Evolutionary conservation across 1,140 invertebrate species (phyloP), one percentile per base, ranked within the genome.

Genomic region (Caenorhabditis tropicalis): DNA sequence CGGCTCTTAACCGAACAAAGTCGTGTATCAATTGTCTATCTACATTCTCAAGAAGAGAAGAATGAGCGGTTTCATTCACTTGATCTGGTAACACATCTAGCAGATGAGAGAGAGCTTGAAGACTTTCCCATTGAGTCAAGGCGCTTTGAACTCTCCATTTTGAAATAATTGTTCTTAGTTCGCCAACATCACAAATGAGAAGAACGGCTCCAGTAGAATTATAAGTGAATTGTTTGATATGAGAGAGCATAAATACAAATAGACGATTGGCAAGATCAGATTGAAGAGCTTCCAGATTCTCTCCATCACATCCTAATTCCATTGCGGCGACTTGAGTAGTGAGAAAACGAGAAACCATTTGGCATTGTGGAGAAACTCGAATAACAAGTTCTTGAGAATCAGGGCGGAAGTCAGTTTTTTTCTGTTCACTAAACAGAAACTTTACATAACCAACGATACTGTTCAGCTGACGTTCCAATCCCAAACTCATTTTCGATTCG

Each of bases 111-210:
- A 99, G 93, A 10, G 96, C 95, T 91, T 98, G 96, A 19, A 99
- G 92, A 36, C 96, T 95, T 92, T 98, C 96, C 92, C 99, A 99
- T 27, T 98, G 92, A 53, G 95, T 94, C 27, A 94, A 94, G 16
- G 98, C 94, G 36, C 96, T 92, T 0, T 94, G 93, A 39, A 95
- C 93, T 83, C 94, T 93, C 89, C 96, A 93, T 33, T 70, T 65
- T 7, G 70, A 85, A 5, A 90, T 82, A 60, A 87, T 89, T 88
- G 94, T 93, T 87, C 94, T 94, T 12, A 94, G 94, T 91, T 98
- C 97, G 90, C 98, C 98, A 80, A 99, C 95, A 93, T 99, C 98
- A 92, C 96, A 98, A 86, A 99, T 97, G 1, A 95, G 95, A 91
- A 96, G 95, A 95, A 99, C 98, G 2, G 96, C 97, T 95, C 95